Evolutionary conservation across 2,113 vertebrate species (phyloP).

Genomic region (Pipra filicauda): DNA sequence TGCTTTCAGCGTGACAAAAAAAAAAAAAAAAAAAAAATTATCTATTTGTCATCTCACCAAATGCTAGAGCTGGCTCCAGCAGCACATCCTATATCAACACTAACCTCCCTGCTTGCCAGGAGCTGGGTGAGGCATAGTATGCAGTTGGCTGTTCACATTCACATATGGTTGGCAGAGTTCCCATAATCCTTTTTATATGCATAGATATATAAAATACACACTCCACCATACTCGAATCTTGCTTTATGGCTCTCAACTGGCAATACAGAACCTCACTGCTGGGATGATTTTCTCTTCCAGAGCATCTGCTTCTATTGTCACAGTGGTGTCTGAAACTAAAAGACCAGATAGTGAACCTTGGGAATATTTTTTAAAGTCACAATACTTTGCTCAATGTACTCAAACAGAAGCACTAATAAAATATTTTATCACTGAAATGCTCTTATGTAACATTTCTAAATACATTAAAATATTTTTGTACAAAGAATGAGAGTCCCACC

Average conservation of each 20-base stretch:
- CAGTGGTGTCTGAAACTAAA: background rate
- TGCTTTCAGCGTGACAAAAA: conserved; percentile 2
- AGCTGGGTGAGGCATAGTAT: background rate
- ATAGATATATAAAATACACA: background rate
- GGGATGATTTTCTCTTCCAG: background rate
- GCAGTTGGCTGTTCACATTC: background rate
- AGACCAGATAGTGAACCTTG: background rate
- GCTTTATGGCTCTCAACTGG: background rate
- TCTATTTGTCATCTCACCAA: background rate
- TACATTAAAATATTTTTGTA: conserved; percentile 46
- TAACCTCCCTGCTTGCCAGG: background rate
- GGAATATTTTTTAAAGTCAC: background rate
- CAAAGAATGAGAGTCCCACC: background rate
- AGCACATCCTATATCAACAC: background rate
- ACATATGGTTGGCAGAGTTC: background rate
- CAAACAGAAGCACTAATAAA: conserved; percentile 47
- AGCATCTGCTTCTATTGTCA: background rate
- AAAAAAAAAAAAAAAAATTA: background rate
- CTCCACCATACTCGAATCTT: background rate
- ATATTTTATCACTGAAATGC: conserved; percentile 53
- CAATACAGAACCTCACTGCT: background rate
- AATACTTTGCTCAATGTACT: background rate
- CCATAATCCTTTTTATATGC: background rate
- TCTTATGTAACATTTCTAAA: conserved; percentile 37
- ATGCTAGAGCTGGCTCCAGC: conserved; percentile 16